phyloP scores from a whole-genome alignment of 2,888 invertebrate species.

The Aleiodes testaceus region DNA sequence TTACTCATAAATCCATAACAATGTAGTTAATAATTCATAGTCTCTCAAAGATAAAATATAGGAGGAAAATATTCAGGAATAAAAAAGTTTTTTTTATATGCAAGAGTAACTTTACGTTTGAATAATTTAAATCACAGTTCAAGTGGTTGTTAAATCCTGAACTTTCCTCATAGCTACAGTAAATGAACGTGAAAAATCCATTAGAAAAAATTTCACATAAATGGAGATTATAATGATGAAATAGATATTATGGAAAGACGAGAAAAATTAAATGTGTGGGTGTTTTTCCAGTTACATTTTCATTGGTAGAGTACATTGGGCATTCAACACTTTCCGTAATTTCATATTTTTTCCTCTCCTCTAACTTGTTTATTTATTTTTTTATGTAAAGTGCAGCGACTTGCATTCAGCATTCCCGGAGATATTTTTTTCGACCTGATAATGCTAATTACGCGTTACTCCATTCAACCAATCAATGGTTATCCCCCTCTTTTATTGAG shows the following conservation, averaged over 20 bases:
- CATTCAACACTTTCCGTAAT: not conserved
- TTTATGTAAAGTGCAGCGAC: not conserved
- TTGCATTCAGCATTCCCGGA: slow-evolving; percentile 34
- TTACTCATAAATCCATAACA: slow-evolving; percentile 5
- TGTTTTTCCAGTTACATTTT: too few species aligned
- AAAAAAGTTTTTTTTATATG: slow-evolving; percentile 21
- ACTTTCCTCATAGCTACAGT: not conserved
- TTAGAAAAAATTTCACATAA: not conserved
- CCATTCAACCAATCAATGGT: slow-evolving; percentile 38
- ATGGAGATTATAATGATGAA: too few species aligned
- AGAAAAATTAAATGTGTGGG: not conserved
- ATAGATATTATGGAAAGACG: not conserved
- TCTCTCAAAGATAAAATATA: not conserved
- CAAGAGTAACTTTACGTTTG: slow-evolving; percentile 17
- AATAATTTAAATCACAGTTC: slow-evolving; percentile 11
- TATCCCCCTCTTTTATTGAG: not conserved
- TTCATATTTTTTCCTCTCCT: not conserved
- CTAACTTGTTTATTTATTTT: not conserved
- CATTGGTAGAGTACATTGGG: too few species aligned
- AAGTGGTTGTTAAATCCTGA: slow-evolving; percentile 1
- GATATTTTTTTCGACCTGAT: slow-evolving; percentile 45
- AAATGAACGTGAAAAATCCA: slow-evolving; percentile 7
- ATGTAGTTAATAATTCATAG: slow-evolving; percentile 20
- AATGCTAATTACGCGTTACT: slow-evolving; percentile 52
- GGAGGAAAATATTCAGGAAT: not conserved